Evolutionary conservation across 2,797 vertebrate genomes (phyloP).

Genomic region (Cynodonichthys magdalenae): DNA sequence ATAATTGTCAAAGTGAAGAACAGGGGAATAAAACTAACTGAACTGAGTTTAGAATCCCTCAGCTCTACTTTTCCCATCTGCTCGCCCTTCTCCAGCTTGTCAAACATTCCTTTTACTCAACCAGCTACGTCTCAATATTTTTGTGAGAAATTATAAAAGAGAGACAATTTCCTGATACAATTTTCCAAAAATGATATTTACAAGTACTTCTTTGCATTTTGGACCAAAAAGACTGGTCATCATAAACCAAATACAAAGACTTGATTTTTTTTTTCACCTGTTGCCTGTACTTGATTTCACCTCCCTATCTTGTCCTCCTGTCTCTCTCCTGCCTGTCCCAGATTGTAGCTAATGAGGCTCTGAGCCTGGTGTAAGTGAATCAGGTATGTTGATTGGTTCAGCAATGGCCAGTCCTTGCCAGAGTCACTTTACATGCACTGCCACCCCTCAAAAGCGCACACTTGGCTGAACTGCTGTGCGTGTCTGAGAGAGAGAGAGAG

Average conservation of each 20-base stretch:
- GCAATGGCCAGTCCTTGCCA: conserved; percentile 68
- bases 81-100: no score
- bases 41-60: no score
- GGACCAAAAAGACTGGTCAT: no score
- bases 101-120: no score
- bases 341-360: conserved; percentile 58
- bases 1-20: conserved; percentile 44
- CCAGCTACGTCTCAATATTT: no score
- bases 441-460: conserved; percentile 57
- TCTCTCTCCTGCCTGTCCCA: conserved; percentile 37
- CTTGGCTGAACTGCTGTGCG: conserved; percentile 59
- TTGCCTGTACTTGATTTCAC: conserved; percentile 2
- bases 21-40: conserved; percentile 31
- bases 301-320: conserved; percentile 9
- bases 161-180: no score
- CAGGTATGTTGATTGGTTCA: conserved; percentile 79
- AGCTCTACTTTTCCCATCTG: background rate
- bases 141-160: no score
- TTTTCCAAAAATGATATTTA: background rate
- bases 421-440: conserved; percentile 69
- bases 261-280: conserved; percentile 5
- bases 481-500: conserved; percentile 57
- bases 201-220: background rate
- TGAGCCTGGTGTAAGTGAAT: conserved; percentile 53
- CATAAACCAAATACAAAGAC: background rate